These are phyloP conservation scores for Lysiphlebus fabarum DNA, from an alignment of 1,140 invertebrate genomes.

Conservation along the genomic window DNA sequence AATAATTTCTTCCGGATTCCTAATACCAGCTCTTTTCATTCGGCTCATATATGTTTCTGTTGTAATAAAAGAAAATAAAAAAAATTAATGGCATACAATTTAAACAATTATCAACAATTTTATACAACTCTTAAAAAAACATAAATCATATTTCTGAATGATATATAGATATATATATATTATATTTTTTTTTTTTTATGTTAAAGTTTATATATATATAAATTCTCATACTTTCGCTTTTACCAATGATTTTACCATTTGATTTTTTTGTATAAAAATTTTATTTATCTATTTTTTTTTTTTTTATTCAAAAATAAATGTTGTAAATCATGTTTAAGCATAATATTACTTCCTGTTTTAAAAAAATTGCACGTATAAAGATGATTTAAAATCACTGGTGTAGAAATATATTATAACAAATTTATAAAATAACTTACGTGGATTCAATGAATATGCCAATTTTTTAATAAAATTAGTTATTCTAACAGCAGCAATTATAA, in stretches of 20 bases:
- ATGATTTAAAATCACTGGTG: too few relatives aligned
- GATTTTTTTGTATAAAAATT: constrained; percentile 28
- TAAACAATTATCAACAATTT: constrained; percentile 16
- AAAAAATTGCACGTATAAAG: too few relatives aligned
- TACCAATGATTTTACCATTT: constrained; percentile 11
- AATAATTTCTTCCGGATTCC: constrained; percentile 51
- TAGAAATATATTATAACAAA: neutral
- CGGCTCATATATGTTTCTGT: constrained; percentile 64
- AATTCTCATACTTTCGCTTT: constrained; percentile 44
- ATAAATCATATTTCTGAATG: too few relatives aligned
- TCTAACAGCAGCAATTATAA: constrained; percentile 77
- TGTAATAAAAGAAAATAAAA: constrained; percentile 29
- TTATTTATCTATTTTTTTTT: constrained; percentile 8
- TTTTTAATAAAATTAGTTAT: constrained; percentile 80
- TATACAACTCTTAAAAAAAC: too few relatives aligned
- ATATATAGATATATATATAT: too few relatives aligned
- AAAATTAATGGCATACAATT: constrained; percentile 4
- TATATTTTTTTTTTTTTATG: too few relatives aligned
- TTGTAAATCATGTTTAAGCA: too few relatives aligned
- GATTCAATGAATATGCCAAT: constrained; percentile 74
- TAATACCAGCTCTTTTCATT: constrained; percentile 44
- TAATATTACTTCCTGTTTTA: too few relatives aligned
- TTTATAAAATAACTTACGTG: constrained; percentile 63
- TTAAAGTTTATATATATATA: too few relatives aligned
- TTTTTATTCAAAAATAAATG: too few relatives aligned